Conservation (phyloP, 64 coral and sea anemone species). For the Stichodactyla mertensii region DNA sequence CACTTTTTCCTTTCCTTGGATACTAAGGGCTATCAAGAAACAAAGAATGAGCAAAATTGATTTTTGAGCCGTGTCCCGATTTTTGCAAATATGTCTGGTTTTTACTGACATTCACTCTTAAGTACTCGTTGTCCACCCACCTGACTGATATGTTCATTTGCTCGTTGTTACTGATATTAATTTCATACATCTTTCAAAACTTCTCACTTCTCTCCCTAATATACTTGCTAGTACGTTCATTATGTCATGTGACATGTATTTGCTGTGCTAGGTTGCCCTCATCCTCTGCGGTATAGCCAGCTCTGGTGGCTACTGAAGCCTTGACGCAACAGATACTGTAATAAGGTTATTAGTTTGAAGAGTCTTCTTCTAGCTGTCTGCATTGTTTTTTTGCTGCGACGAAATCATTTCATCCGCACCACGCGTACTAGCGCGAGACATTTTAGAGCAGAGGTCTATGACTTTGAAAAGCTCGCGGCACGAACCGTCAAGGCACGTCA, state of each 20-base stretch:
- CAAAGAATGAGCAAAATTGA: too few species aligned
- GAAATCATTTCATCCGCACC: conserved; percentile 32
- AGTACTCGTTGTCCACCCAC: conserved; percentile 42
- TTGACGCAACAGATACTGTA: not conserved
- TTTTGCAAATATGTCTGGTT: too few species aligned
- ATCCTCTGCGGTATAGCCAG: conserved; percentile 30
- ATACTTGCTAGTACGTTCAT: conserved; percentile 1
- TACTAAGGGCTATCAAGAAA: too few species aligned
- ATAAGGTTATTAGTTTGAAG: conserved; percentile 6
- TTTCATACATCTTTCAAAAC: not conserved
- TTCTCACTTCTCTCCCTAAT: conserved; percentile 16
- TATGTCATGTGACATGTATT: conserved; percentile 58
- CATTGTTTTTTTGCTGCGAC: conserved; percentile 34
- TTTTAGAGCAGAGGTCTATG: not conserved
- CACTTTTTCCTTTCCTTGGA: too few species aligned
- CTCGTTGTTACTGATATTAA: conserved; percentile 18
- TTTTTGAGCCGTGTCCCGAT: too few species aligned
- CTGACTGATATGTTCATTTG: conserved; percentile 49
- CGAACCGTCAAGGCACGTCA: too few species aligned
- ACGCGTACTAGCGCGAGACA: not conserved
- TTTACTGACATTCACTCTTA: too few species aligned
- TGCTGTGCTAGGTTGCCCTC: conserved; percentile 45
- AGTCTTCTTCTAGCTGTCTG: conserved; percentile 40
- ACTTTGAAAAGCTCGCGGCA: too few species aligned
- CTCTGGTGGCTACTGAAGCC: conserved; percentile 16